These are phyloP conservation scores for Strigamia maritima DNA, from an alignment of 2,888 invertebrate genomes.

Conservation along the genomic window DNA sequence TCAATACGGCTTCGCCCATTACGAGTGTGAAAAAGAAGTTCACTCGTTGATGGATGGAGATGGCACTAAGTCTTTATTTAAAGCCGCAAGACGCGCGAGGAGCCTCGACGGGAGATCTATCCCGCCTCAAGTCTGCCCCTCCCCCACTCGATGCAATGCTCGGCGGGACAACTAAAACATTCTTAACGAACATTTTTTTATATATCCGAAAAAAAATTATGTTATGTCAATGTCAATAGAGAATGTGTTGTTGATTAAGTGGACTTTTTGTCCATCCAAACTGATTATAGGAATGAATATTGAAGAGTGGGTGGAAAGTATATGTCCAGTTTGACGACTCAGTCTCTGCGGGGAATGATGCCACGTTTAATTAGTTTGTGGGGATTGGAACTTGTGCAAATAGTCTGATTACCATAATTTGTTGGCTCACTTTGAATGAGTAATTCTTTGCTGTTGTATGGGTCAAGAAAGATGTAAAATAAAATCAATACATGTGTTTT, in stretches of 20 bases:
- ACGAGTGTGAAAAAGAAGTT: conserved; percentile 1
- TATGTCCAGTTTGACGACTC: neutral
- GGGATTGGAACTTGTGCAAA: too few species aligned
- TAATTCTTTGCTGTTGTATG: too few species aligned
- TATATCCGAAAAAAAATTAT: neutral
- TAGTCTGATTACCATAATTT: too few species aligned
- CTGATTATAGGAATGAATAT: neutral
- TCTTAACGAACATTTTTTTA: too few species aligned
- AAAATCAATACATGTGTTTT: too few species aligned
- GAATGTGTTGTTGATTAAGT: neutral
- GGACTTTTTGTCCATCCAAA: too few species aligned
- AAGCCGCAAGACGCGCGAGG: conserved; percentile 7
- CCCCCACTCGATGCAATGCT: neutral
- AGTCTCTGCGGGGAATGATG: neutral
- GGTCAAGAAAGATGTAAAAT: too few species aligned
- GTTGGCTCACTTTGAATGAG: too few species aligned
- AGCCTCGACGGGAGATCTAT: neutral
- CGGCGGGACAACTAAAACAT: neutral
- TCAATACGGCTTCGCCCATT: conserved; percentile 15
- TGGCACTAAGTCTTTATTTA: conserved; percentile 17
- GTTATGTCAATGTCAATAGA: neutral
- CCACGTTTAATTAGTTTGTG: neutral
- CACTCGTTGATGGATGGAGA: conserved; percentile 22
- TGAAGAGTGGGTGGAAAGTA: neutral
- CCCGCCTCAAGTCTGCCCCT: conserved; percentile 10